phyloP scores from a whole-genome alignment of 2,888 invertebrate species.

The Drosophila parthenogenetica region DNA sequence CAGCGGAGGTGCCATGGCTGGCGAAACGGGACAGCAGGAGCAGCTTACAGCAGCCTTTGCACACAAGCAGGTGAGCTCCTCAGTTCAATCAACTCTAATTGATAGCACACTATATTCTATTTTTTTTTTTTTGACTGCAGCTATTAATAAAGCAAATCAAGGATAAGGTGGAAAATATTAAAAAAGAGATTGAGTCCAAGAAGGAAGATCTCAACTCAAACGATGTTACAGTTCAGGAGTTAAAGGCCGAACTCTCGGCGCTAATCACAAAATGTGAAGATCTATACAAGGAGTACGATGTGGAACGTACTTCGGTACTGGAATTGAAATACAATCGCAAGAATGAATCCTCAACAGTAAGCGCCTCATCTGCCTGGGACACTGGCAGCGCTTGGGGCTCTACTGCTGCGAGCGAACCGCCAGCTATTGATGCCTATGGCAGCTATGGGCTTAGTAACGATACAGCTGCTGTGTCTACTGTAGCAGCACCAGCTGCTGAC shows the following conservation, averaged over 20 bases:
- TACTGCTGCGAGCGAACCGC: constrained; percentile 36
- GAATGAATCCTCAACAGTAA: constrained; percentile 78
- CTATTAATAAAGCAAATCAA: constrained; percentile 89
- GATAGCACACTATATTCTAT: background rate
- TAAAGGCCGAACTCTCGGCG: constrained; percentile 89
- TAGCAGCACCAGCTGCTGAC: constrained; percentile 61
- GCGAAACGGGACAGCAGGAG: constrained; percentile 86
- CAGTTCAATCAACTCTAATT: background rate
- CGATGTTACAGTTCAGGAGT: constrained; percentile 90
- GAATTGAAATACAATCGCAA: constrained; percentile 87
- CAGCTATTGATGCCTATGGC: constrained; percentile 71
- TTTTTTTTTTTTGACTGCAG: constrained; percentile 80
- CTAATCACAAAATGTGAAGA: constrained; percentile 90
- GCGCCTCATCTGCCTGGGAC: constrained; percentile 86
- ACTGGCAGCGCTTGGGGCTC: constrained; percentile 66
- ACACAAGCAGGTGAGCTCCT: constrained; percentile 86
- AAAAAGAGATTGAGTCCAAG: constrained; percentile 92
- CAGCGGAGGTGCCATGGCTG: constrained; percentile 75
- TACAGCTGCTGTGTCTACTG: constrained; percentile 70
- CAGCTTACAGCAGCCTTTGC: constrained; percentile 88
- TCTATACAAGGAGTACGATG: constrained; percentile 89
- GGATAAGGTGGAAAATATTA: constrained; percentile 91
- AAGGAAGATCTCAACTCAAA: constrained; percentile 93
- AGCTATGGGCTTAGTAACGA: constrained; percentile 71
- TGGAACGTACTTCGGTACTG: constrained; percentile 87